These are phyloP conservation scores for Eustalomyia histrio DNA, from an alignment of 2,888 invertebrate genomes.

Conservation along the genomic window DNA sequence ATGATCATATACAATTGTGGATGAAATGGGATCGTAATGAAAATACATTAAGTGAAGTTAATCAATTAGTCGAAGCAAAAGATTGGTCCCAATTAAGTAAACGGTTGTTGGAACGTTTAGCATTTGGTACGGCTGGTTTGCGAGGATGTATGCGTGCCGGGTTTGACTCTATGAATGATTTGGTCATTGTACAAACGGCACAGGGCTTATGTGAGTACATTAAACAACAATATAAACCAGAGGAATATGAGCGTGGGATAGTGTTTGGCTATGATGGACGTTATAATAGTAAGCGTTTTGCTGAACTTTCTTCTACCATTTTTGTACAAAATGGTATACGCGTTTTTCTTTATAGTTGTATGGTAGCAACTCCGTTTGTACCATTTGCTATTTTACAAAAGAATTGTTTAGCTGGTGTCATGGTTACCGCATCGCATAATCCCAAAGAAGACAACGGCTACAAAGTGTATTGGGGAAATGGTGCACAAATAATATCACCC, in stretches of 20 bases:
- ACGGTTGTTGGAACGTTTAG: constrained; percentile 85
- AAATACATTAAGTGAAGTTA: constrained; percentile 83
- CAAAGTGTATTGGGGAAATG: constrained; percentile 98
- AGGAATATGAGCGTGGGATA: constrained; percentile 84
- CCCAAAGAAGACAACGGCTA: constrained; percentile 98
- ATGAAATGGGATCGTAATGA: constrained; percentile 87
- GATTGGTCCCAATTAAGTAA: constrained; percentile 82
- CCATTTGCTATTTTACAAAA: constrained; percentile 90
- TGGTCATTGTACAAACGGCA: constrained; percentile 96
- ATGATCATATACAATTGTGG: constrained; percentile 86
- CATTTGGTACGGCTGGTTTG: constrained; percentile 96
- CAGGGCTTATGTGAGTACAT: constrained; percentile 93
- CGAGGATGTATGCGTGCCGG: constrained; percentile 96
- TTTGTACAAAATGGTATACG: constrained; percentile 87
- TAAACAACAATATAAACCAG: constrained; percentile 81
- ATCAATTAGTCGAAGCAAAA: constrained; percentile 81
- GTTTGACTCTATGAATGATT: constrained; percentile 96
- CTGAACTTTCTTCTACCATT: constrained; percentile 89
- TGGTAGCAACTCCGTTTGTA: constrained; percentile 96
- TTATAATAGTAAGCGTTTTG: constrained; percentile 92
- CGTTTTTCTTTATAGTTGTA: constrained; percentile 89
- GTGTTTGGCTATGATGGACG: constrained; percentile 96
- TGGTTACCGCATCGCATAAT: constrained; percentile 98
- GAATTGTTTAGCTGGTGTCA: constrained; percentile 90
- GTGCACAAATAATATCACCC: constrained; percentile 96